These are phyloP conservation scores for Danio kyathit DNA, from an alignment of 2,797 vertebrate genomes.

Conservation along the genomic window DNA sequence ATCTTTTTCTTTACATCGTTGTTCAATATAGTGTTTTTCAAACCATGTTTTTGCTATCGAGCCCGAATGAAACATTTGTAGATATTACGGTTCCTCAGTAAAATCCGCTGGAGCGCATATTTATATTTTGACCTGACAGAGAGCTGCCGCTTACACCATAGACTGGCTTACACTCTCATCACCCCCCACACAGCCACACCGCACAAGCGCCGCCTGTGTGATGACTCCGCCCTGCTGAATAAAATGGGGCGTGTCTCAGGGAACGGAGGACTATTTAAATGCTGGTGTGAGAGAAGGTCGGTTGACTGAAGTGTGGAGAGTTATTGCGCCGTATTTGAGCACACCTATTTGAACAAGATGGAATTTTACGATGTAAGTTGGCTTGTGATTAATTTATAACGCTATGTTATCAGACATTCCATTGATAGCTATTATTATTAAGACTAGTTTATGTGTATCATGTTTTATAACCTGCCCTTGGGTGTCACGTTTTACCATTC, in stretches of 20 bases:
- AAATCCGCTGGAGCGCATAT: neutral
- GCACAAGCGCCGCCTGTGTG: neutral
- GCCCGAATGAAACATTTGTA: neutral
- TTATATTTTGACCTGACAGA: neutral
- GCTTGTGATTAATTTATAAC: neutral
- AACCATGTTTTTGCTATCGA: neutral
- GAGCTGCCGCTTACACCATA: neutral
- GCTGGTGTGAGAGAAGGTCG: neutral
- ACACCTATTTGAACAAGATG: conserved; percentile 37
- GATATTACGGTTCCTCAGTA: neutral
- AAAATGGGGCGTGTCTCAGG: neutral
- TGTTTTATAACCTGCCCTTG: neutral
- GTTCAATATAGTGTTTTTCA: no score
- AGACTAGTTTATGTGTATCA: neutral
- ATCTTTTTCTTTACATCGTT: no score
- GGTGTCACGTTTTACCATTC: neutral
- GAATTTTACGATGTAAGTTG: conserved; percentile 56
- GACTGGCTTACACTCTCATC: neutral
- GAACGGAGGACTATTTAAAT: conserved; percentile 29
- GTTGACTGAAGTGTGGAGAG: conserved; percentile 4
- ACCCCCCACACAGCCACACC: no score
- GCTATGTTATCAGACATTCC: neutral
- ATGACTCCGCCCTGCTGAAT: neutral
- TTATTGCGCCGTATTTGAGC: neutral
- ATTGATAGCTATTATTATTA: neutral